Percentiles rank a stretch among this genome's conserved stretches.
Conservation (phyloP, 2,797 vertebrate genomes). For the Gastrophryne carolinensis region DNA sequence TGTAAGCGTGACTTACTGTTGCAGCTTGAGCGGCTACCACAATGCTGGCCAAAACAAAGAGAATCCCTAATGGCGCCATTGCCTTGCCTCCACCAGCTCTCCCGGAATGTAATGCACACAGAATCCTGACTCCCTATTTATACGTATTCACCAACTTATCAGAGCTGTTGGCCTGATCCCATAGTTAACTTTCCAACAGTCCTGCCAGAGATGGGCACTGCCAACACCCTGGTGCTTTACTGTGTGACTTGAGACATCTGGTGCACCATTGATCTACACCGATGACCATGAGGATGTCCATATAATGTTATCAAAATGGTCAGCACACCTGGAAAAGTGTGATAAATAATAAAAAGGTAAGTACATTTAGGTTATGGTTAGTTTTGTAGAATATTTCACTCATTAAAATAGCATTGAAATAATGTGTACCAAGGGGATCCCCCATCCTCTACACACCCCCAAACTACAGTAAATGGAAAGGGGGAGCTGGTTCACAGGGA, state of each 20-base stretch:
- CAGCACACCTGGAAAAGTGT: neutral
- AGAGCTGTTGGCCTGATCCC: neutral
- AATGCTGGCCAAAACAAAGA: conserved; percentile 60
- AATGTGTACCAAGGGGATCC: too few species aligned
- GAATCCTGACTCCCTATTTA: neutral
- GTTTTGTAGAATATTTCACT: too few species aligned
- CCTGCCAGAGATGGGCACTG: neutral
- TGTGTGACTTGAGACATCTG: neutral
- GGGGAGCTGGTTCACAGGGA: too few species aligned
- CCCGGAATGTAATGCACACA: neutral
- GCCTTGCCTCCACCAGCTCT: neutral
- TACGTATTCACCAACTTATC: too few species aligned
- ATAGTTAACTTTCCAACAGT: neutral
- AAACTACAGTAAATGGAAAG: too few species aligned
- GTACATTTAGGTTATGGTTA: too few species aligned
- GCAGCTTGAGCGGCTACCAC: conserved; percentile 57
- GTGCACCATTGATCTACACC: neutral
- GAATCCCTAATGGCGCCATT: conserved; percentile 64
- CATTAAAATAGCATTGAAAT: too few species aligned
- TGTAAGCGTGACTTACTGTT: conserved; percentile 63
- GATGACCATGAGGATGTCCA: neutral
- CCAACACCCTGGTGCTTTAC: neutral
- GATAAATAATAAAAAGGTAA: too few species aligned
- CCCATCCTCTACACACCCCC: too few species aligned
- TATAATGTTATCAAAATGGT: neutral